Conservation (phyloP, 2,113 vertebrate species). For the Choloepus hoffmanni region DNA sequence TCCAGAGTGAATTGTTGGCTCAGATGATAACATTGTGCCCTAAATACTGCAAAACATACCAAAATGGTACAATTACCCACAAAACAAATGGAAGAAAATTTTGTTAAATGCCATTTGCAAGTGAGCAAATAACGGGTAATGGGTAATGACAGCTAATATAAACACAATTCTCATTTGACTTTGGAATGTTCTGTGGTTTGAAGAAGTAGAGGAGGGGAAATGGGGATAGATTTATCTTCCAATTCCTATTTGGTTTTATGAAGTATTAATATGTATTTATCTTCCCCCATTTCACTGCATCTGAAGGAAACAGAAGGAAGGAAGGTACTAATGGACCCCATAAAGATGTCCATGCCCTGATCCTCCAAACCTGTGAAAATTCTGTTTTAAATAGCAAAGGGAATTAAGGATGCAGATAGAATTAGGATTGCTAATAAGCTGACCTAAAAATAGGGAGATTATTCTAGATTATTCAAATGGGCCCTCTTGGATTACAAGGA, state of each 20-base stretch:
- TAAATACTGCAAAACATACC: slow-evolving; percentile 11
- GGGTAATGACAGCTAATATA: too few relatives aligned
- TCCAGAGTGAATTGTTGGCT: not conserved
- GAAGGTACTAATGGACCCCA: not conserved
- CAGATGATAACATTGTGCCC: not conserved
- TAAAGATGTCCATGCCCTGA: not conserved
- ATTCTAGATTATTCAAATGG: not conserved
- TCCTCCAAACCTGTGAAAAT: not conserved
- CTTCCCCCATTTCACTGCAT: not conserved
- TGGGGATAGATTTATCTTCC: not conserved
- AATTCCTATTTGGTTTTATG: not conserved
- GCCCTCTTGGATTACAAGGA: not conserved
- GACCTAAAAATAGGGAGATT: not conserved
- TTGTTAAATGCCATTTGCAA: not conserved
- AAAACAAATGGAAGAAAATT: not conserved
- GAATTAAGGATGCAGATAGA: not conserved
- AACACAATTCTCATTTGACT: not conserved
- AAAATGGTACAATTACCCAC: not conserved
- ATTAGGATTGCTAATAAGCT: not conserved
- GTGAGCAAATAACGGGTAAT: too few relatives aligned
- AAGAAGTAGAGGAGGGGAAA: not conserved
- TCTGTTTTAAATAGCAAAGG: not conserved
- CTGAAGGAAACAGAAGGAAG: not conserved
- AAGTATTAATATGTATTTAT: not conserved
- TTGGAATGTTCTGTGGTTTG: not conserved